Evolutionary conservation across 1,140 invertebrate genomes (phyloP), one percentile per base, ranked within the genome.

Genomic region (Hypothenemus hampei): DNA sequence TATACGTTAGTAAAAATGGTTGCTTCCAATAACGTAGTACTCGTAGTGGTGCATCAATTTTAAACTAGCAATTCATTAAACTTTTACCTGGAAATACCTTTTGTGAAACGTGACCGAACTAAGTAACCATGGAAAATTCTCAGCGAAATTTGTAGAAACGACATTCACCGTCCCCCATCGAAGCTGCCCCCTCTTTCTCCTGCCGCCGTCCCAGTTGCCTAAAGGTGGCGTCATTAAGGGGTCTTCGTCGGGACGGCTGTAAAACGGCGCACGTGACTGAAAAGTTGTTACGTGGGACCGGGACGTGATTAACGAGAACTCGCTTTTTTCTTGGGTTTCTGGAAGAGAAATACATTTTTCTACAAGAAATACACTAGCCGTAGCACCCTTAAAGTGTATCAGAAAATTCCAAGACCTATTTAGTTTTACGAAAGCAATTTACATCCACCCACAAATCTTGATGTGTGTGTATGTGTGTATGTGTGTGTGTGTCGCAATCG

Each of bases 241-340:
- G 29, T 31, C 29, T 48, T 51, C 37, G 19, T 18, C 39, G 18
- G 26, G 49, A 40, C 49, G 49, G 37, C 23, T 31, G 37, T 51
- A 51, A 51, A 51, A 31, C 37, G 49, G 7, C 21, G 24, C 36
- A 51, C 49, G 49, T 51, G 49, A 51, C 49, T 51, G 37, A 51
- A 51, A 51, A 51, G 37, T 51, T 43, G 37, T 51, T 51, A 43
- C 37, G 15, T 43, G 22, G 18, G n/a, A 10, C 35, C n/a, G 16
- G 23, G 23, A 22, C 18, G 13, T 51, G 37, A 41, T 41, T 51
- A 41, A 31, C 37, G 15, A 41, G 16, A n/a, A 16, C 18, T 4
- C 23, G 22, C 10, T 22, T 39, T 49, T 33, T 33, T 33, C 21
- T 19, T 4, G 4, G 29, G 24, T 15, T n/a, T n/a, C n/a, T n/a